Evolutionary conservation across 2,888 invertebrate genomes (phyloP), one percentile per base, ranked within the genome.

Genomic region (Trachelus tabidus): DNA sequence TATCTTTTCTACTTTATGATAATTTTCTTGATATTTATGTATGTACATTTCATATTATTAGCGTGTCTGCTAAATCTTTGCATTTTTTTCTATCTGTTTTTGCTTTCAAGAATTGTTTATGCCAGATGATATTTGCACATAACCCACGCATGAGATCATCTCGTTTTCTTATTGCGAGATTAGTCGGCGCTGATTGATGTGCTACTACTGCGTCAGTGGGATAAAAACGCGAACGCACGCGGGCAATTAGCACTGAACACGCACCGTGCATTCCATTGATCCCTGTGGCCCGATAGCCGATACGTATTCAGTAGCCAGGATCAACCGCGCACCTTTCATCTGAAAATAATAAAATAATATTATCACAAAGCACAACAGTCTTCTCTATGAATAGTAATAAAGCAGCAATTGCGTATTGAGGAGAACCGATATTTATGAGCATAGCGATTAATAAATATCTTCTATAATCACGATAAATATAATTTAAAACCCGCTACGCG

Each of bases 221-320:
- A 71, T 71, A 85, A 85, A 85, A 85, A 85, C 84, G 81, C 76
- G 80, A 82, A 78, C 82, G 81, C 82, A 79, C 81, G 81, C 81
- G 79, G 80, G 83, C 84, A 85, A 85, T 85, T 85, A 85, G 84
- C 81, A 82, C 80, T 77, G 84, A 83, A 85, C 84, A 85, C 83
- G 84, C 76, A 79, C 81, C 80, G 76, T 79, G 81, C 84, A 85
- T 85, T 82, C 84, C 84, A 40, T 78, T 75, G 76, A 81, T 81
- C 76, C 75, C 79, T 34, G 79, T 78, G 76, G 78, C 69, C 71
- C 12, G 31, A 23, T 71, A 71, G 31, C 71, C 23, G 71, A 34
- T 23, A 12, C 33, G 9, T 71, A 34, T 56, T 9, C 56, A 6
- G 23, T 56, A 15, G 9, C 9, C 23, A 56, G 23, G 9, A 56